Percentiles rank a stretch among this genome's conserved stretches.
These are phyloP conservation scores for Emydoidea blandingii DNA, from an alignment of 2,797 vertebrate species.

Conservation along the genomic window DNA sequence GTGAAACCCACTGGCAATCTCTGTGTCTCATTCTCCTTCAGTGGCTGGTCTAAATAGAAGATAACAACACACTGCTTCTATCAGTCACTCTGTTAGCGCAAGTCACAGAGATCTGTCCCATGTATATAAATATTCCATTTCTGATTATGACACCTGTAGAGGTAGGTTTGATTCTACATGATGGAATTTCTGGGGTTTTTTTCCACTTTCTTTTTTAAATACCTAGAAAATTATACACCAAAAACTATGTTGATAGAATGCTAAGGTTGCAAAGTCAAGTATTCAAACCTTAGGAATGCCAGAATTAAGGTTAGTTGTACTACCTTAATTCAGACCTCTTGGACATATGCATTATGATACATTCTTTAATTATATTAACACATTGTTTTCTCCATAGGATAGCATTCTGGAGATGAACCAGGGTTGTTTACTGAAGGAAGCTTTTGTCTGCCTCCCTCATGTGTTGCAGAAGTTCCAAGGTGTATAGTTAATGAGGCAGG, in stretches of 20 bases:
- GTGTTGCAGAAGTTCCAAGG: background rate
- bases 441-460: background rate
- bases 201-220: background rate
- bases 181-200: background rate
- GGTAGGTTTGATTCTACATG: background rate
- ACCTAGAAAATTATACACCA: background rate
- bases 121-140: background rate
- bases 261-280: background rate
- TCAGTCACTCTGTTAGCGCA: background rate
- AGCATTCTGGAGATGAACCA: background rate
- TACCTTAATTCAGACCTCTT: background rate
- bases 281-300: background rate
- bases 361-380: background rate
- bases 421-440: background rate
- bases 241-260: background rate
- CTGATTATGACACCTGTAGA: background rate
- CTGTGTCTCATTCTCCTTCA: fast-evolving
- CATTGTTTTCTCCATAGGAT: background rate
- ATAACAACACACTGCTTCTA: fast-evolving
- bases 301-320: fast-evolving
- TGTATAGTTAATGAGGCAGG: background rate
- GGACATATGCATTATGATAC: background rate
- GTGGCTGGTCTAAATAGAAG: background rate
- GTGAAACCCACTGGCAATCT: background rate
- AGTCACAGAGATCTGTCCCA: fast-evolving